phyloP scores from a whole-genome alignment of 2,113 vertebrate species.

The Neolamprologus kungweensis region DNA sequence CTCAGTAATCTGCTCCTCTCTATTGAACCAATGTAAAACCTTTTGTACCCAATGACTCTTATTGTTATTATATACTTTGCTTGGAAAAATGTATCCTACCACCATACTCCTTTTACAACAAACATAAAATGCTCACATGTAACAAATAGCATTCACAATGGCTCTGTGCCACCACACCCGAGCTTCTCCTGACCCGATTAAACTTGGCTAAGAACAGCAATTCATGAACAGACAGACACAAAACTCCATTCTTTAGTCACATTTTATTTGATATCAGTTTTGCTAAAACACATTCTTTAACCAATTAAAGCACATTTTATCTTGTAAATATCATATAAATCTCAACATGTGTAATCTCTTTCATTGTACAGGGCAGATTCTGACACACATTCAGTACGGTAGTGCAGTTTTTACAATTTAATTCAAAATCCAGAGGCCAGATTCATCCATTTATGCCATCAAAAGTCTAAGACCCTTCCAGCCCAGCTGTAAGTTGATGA shows the following conservation, averaged over 20 bases:
- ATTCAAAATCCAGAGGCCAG: not conserved
- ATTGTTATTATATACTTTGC: not conserved
- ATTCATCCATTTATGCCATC: not conserved
- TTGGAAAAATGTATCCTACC: not conserved
- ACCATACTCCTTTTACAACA: not conserved
- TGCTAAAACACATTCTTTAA: not conserved
- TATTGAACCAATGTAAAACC: not conserved
- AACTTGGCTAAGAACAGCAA: not conserved
- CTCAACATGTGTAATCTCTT: not conserved
- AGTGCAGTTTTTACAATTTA: not conserved
- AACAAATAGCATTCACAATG: rapidly evolving
- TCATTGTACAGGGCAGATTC: not conserved
- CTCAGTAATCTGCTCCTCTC: not conserved
- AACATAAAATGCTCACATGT: not conserved
- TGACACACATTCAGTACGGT: not conserved
- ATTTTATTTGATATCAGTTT: not conserved
- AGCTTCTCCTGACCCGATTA: not conserved
- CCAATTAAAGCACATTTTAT: not conserved
- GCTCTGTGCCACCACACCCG: not conserved
- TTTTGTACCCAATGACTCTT: not conserved
- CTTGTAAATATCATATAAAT: not conserved
- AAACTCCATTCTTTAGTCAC: not conserved
- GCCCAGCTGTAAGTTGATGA: not conserved
- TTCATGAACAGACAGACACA: not conserved
- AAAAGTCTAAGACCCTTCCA: not conserved